Conservation (phyloP, 2,888 invertebrate genomes). For the Leptinotarsa haldemani region DNA sequence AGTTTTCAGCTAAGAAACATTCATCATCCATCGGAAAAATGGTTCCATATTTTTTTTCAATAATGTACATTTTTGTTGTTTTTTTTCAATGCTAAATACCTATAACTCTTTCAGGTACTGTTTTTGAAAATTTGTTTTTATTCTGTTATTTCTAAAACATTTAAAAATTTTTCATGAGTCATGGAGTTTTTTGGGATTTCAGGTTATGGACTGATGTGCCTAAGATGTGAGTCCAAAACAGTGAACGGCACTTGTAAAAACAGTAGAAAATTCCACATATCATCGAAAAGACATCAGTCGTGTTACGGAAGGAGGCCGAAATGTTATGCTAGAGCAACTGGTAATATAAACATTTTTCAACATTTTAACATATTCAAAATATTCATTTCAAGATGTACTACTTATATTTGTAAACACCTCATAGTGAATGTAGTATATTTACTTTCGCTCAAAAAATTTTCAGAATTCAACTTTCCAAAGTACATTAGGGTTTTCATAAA, state of each 20-base stretch:
- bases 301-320: constrained; percentile 13
- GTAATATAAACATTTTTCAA: background rate
- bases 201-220: constrained; percentile 22
- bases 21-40: too few species aligned
- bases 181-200: background rate
- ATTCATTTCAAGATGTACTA: too few species aligned
- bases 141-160: background rate
- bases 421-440: too few species aligned
- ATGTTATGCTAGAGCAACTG: constrained; percentile 29
- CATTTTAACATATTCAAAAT: background rate
- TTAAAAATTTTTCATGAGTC: too few species aligned
- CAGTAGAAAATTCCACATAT: constrained; percentile 14
- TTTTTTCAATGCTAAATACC: too few species aligned
- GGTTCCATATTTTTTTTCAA: too few species aligned
- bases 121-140: background rate
- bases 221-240: constrained; percentile 24
- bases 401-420: too few species aligned
- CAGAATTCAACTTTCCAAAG: too few species aligned
- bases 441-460: too few species aligned
- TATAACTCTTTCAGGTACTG: too few species aligned
- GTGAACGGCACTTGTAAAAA: constrained; percentile 20
- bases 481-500: too few species aligned
- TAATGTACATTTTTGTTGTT: too few species aligned
- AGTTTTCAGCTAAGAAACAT: background rate
- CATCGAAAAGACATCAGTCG: constrained; percentile 1